These are phyloP conservation scores for Molossus alvarezi DNA, from an alignment of 2,797 vertebrate genomes.

Conservation along the genomic window DNA sequence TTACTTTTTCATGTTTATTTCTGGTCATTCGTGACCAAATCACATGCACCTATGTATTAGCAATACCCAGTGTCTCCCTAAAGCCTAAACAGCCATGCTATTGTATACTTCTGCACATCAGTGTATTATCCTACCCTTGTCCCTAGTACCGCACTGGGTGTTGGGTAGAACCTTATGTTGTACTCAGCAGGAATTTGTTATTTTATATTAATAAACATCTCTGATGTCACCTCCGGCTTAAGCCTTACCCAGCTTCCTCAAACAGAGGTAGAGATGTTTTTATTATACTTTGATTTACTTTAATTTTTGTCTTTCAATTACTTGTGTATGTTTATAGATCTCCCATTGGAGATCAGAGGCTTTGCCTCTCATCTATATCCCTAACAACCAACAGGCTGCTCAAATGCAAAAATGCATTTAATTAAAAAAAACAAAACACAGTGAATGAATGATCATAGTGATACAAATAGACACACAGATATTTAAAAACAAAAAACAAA, in stretches of 20 bases:
- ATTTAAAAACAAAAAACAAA: neutral
- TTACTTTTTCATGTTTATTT: neutral
- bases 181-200: neutral
- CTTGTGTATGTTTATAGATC: neutral
- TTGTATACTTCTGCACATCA: no score
- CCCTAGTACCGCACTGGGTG: neutral
- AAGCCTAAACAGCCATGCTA: neutral
- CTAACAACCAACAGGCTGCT: neutral
- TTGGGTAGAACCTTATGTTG: neutral
- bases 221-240: neutral
- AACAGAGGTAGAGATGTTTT: neutral
- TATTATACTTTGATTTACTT: neutral
- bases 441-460: neutral
- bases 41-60: neutral
- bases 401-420: neutral
- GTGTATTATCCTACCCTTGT: neutral
- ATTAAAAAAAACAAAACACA: conserved; percentile 26
- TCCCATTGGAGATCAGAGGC: neutral
- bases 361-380: neutral
- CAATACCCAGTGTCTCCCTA: neutral
- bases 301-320: neutral
- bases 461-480: neutral
- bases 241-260: neutral
- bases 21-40: neutral
- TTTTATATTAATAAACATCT: neutral